Evolutionary conservation across 2,797 vertebrate species (phyloP), one percentile per base, ranked within the genome.

Genomic region (Crenichthys baileyi): DNA sequence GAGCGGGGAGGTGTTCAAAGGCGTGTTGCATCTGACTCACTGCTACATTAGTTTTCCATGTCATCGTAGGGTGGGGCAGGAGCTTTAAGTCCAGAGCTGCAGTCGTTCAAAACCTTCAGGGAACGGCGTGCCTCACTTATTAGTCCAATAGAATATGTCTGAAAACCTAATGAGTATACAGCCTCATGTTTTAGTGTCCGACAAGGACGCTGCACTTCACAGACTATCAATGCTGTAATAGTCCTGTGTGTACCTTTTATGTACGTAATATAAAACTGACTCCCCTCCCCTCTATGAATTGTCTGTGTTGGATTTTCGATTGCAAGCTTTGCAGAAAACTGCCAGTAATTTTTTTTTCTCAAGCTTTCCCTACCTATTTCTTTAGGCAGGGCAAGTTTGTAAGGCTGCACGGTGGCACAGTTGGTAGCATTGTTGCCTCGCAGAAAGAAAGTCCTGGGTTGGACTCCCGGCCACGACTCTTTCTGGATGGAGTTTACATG

Each of bases 11-110:
- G 44, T 31, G 55, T 29, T 71, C 31, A 41, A 51, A 39, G 56
- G 73, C 67, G 70, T 56, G 31, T 58, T 24, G 63, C 15, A n/a
- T 31, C 36, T 60, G 56, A 72, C 67, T 76, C 74, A 67, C 72
- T 36, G 53, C 72, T 41, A 20, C 29, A 20, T 73, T 24, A 15
- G 51, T 53, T 36, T 65, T 11, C 31, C 60, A 20, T 63, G 61
- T n/a, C 61, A 12, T 26, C 6, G 8, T 12, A 67, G 61, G 74
- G 74, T 55, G 74, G 36, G 61, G 74, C 29, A 16, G 31, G 13
- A 53, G 74, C 26, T 50, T 12, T 41, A 22, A 2, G 68, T 29
- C 50, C 68, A 48, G 46, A 26, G 44, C 44, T 71, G 29, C 60
- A 20, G 29, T 22, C 16, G 12, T n/a, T 61, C 7, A 9, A 31